These are phyloP conservation scores for Epinotia ramella DNA, from an alignment of 2,888 invertebrate species.

Conservation along the genomic window DNA sequence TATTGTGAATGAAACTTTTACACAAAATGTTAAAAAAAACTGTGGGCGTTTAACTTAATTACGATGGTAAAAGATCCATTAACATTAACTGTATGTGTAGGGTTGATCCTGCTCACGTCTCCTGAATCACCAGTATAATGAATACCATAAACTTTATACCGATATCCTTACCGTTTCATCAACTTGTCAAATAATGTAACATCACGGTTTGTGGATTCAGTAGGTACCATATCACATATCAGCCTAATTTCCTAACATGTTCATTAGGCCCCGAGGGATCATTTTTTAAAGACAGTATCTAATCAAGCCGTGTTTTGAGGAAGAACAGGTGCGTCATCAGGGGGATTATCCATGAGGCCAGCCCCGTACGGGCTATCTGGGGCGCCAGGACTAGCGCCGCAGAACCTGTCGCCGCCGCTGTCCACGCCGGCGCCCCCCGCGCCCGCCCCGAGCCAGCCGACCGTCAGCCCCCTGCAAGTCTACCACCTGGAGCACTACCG, in stretches of 20 bases:
- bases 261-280: background rate
- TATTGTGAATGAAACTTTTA: too few relatives aligned
- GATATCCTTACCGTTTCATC: too few relatives aligned
- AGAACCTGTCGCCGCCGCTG: constrained; percentile 4
- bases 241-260: background rate
- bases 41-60: too few relatives aligned
- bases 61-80: too few relatives aligned
- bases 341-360: background rate
- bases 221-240: background rate
- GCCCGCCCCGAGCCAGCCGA: background rate
- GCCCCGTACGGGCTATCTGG: background rate
- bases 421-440: background rate
- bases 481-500: constrained; percentile 63
- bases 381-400: background rate
- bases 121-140: too few relatives aligned
- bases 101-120: too few relatives aligned
- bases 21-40: too few relatives aligned
- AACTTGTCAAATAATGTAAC: too few relatives aligned
- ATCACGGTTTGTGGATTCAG: too few relatives aligned
- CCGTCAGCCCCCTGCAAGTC: constrained; percentile 46
- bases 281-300: background rate
- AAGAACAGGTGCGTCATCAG: background rate
- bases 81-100: too few relatives aligned
- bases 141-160: too few relatives aligned
- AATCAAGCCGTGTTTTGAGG: constrained; percentile 5